Conservation (phyloP, 2,888 invertebrate genomes). For the Brenthis daphne region DNA sequence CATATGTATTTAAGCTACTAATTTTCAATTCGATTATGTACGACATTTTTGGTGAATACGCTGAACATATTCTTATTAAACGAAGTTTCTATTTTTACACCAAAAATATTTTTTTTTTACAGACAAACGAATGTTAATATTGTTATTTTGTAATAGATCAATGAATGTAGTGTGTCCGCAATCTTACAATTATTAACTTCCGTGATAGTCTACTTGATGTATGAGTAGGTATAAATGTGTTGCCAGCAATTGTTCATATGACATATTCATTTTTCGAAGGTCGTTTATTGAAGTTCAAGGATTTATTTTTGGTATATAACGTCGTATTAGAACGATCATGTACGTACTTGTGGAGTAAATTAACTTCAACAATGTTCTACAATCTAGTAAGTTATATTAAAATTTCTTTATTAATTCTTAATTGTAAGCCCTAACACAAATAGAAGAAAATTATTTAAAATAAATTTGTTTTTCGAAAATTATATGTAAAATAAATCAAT, state of each 20-base stretch:
- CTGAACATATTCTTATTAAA: too few relatives aligned
- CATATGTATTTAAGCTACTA: too few relatives aligned
- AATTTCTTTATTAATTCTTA: not conserved
- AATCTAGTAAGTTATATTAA: constrained; percentile 44
- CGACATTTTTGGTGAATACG: too few relatives aligned
- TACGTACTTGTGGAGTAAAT: constrained; percentile 28
- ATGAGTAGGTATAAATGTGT: not conserved
- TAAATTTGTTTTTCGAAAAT: not conserved
- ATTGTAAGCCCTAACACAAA: too few relatives aligned
- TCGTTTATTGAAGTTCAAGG: constrained; percentile 50
- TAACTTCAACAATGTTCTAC: constrained; percentile 43
- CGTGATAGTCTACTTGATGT: not conserved
- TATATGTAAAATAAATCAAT: not conserved
- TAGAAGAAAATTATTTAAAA: too few relatives aligned
- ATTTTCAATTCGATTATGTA: too few relatives aligned
- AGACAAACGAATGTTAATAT: too few relatives aligned
- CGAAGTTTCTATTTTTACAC: too few relatives aligned
- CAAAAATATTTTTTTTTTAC: too few relatives aligned
- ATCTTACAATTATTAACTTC: constrained; percentile 1
- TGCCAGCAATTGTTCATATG: not conserved
- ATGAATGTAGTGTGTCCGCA: not conserved
- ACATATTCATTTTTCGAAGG: constrained; percentile 7
- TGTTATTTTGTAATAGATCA: too few relatives aligned
- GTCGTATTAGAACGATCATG: constrained; percentile 12
- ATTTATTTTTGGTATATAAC: constrained; percentile 42